Conservation (phyloP, 2,113 vertebrate species). For the Mugil cephalus region DNA sequence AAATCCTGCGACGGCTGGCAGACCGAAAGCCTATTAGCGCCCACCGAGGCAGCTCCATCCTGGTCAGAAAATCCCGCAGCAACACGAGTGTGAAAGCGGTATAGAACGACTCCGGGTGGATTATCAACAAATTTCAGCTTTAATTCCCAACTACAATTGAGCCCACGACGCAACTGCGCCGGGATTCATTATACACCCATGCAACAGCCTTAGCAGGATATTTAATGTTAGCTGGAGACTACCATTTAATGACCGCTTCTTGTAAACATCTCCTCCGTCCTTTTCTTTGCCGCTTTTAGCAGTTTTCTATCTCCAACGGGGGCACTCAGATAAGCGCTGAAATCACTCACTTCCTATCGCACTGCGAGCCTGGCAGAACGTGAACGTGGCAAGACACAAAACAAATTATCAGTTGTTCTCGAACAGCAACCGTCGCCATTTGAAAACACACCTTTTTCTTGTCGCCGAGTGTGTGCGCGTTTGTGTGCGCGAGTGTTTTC, state of each 20-base stretch:
- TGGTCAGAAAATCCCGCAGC: too few relatives aligned
- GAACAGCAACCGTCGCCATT: conserved; percentile 6
- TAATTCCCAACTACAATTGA: background rate
- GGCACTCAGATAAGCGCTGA: conserved; percentile 42
- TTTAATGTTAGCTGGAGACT: background rate
- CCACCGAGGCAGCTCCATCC: too few relatives aligned
- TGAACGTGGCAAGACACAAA: conserved; percentile 38
- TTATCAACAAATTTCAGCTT: too few relatives aligned
- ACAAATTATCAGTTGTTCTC: conserved; percentile 58
- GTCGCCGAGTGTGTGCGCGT: background rate
- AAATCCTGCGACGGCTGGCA: too few relatives aligned
- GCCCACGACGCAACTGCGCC: background rate
- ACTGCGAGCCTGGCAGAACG: conserved; percentile 38
- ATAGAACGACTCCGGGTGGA: too few relatives aligned
- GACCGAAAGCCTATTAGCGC: too few relatives aligned
- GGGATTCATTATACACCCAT: background rate
- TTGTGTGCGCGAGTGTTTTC: conserved; percentile 1
- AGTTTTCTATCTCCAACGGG: conserved; percentile 34
- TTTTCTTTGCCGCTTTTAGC: conserved; percentile 22
- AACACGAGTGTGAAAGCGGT: too few relatives aligned
- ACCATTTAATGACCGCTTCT: conserved; percentile 22
- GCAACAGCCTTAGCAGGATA: background rate
- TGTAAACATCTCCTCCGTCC: conserved; percentile 43
- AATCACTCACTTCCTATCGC: conserved; percentile 62
- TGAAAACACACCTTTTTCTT: conserved; percentile 13